Evolutionary conservation across 2,797 vertebrate species (phyloP), one percentile per base, ranked within the genome.

Genomic region (Poeciliopsis gracilis): DNA sequence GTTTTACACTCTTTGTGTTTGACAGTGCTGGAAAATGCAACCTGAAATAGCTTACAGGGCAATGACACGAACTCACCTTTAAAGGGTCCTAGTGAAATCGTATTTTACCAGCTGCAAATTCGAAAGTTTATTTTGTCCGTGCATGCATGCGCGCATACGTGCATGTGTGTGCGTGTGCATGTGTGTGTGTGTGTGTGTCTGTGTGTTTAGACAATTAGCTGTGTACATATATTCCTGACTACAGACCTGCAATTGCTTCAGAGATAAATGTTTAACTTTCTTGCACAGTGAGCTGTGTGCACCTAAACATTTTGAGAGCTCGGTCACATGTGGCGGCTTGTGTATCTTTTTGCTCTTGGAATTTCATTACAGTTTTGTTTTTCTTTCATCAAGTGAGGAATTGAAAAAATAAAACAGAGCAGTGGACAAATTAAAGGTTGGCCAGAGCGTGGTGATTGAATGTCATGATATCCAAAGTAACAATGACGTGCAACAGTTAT

Each of bases 11-110:
- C 53, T 76, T 38, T 79, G 36, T 73, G 25, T 73, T 59, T 80
- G 74, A 88, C 78, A 82, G 74, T 67, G 80, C 33, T n/a, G 71
- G 71, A 81, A 38, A 20, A 72, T 84, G 80, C 66, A 30, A 71
- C 66, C 33, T 25, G 33, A 92, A 91, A 90, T 88, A 91, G 77
- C 63, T 76, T 41, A 25, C 53, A 7, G 28, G 80, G 78, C 73
- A 82, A 84, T 85, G 84, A 78, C 63, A 76, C 79, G 30, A 77
- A 86, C 59, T 63, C n/a, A 81, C 9, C 18, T 77, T 79, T 69
- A 83, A 82, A 73, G 57, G 30, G 51, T 71, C 30, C n/a, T 11
- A 72, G 67, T 75, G 46, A 69, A 87, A 84, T 88, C 77, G 41
- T 74, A 73, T 69, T 51, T 90, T 85, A 82, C 73, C 74, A 49